Percentiles rank a stretch among this genome's conserved stretches.
These are phyloP conservation scores for Halcyon senegalensis DNA, from an alignment of 2,113 vertebrate species.

Conservation along the genomic window DNA sequence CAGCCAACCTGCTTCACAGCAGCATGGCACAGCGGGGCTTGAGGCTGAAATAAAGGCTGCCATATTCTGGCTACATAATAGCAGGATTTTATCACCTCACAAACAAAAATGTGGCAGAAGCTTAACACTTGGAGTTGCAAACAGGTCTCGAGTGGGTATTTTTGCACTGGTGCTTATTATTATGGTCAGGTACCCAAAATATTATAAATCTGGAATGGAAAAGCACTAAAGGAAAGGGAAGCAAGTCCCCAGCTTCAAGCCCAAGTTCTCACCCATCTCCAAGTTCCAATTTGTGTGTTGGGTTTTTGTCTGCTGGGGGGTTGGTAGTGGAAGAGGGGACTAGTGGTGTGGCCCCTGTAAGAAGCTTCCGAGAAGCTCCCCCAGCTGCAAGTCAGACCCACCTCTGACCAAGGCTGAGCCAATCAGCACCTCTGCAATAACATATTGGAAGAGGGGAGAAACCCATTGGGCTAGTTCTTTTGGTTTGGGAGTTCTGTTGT, in stretches of 20 bases:
- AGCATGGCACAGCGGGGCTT: background rate
- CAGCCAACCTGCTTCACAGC: background rate
- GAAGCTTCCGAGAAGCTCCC: background rate
- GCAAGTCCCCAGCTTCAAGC: background rate
- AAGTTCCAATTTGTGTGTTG: background rate
- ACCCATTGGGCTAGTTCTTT: background rate
- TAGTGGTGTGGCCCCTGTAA: background rate
- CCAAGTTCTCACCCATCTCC: background rate
- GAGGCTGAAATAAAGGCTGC: background rate
- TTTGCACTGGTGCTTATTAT: background rate
- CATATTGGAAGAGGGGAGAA: background rate
- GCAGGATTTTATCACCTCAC: background rate
- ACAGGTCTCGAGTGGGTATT: background rate
- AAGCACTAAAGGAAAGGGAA: background rate
- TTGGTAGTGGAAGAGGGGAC: background rate
- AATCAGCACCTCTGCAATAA: background rate
- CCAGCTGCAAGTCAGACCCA: background rate
- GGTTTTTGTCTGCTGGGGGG: background rate
- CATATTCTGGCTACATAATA: background rate
- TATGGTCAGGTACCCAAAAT: background rate
- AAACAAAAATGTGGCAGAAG: background rate
- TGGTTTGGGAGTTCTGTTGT: background rate
- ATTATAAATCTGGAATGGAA: background rate
- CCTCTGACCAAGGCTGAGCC: background rate
- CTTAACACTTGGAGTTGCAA: background rate